Evolutionary conservation across 2,888 invertebrate genomes (phyloP), one percentile per base, ranked within the genome.

Genomic region (Phymatocera aterrima): DNA sequence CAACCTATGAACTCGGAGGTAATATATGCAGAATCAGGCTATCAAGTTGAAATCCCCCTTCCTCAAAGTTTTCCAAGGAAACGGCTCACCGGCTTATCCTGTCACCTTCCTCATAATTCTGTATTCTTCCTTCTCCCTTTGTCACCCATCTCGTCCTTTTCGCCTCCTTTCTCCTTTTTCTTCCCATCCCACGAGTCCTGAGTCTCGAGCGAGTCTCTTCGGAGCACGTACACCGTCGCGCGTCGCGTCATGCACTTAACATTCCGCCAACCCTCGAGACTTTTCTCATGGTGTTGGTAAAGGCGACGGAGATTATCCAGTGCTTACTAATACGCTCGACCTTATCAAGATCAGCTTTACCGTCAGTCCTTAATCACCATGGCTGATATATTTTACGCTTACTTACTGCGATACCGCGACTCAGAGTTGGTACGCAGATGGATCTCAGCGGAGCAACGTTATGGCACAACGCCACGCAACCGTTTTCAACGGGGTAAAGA

Each of bases 261-360:
- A 51, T 72, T 72, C 51, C 51, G 72, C 68, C 68, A 46, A 68
- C 40, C 68, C 68, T 18, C 72, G 18, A 3, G 60, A 51, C 31
- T 48, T 31, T 51, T 51, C 51, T 18, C 18, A 34, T n/a, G 43
- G 68, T 46, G 43, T 24, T 21, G 68, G 68, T 43, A 46, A 31
- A 68, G 43, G 75, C 54, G 48, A 51, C 51, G 75, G 57, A 75
- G 75, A 75, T 75, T 75, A 75, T 40, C 75, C 57, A 46, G 57
- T 75, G 75, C 75, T 75, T 75, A 75, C 75, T 75, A 75, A 75
- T 75, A 75, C 54, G 72, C 72, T 37, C 40, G 43, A 60, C 75
- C 60, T 75, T 75, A 75, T 75, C n/a, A n/a, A n/a, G n/a, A n/a
- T n/a, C 75, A 57, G 40, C 75, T 43, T 60, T 57, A n/a, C 75